A percentile compares a stretch with the other conserved stretches of the same genome.
These are phyloP conservation scores for Synergus umbraculus DNA, from an alignment of 2,888 invertebrate genomes.

Conservation along the genomic window DNA sequence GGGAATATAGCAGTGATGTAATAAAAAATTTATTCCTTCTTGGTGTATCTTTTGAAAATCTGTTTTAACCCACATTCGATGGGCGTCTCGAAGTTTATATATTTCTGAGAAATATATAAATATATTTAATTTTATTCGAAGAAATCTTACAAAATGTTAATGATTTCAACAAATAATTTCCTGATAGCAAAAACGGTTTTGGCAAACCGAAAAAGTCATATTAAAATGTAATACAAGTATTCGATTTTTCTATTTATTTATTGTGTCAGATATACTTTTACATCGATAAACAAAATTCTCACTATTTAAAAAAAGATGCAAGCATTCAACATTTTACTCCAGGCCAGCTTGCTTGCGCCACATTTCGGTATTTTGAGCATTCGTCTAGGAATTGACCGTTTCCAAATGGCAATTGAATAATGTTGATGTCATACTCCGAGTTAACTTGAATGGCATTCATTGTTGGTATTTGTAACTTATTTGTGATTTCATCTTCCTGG, in stretches of 20 bases:
- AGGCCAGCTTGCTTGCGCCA: slow-evolving; percentile 69
- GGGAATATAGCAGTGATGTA: background rate
- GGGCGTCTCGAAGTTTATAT: background rate
- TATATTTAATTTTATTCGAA: no score
- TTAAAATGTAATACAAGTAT: no score
- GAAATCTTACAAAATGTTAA: no score
- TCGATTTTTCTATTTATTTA: background rate
- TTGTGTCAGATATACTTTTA: background rate
- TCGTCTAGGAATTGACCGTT: slow-evolving; percentile 60
- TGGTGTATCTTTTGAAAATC: background rate
- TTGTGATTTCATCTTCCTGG: slow-evolving; percentile 79
- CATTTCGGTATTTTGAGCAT: slow-evolving; percentile 69
- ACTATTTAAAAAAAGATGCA: background rate
- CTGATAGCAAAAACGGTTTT: background rate
- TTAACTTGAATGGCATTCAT: slow-evolving; percentile 71
- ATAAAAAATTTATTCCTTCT: background rate
- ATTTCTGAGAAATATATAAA: no score
- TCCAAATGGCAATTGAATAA: slow-evolving; percentile 68
- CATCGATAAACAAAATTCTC: background rate
- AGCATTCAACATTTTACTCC: slow-evolving; percentile 61
- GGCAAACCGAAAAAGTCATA: background rate
- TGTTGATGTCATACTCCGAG: slow-evolving; percentile 71
- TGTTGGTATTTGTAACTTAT: slow-evolving; percentile 61
- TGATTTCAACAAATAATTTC: no score
- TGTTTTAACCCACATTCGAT: background rate